These are phyloP conservation scores for Nemotelus nigrinus DNA, from an alignment of 2,888 invertebrate genomes.

Conservation along the genomic window DNA sequence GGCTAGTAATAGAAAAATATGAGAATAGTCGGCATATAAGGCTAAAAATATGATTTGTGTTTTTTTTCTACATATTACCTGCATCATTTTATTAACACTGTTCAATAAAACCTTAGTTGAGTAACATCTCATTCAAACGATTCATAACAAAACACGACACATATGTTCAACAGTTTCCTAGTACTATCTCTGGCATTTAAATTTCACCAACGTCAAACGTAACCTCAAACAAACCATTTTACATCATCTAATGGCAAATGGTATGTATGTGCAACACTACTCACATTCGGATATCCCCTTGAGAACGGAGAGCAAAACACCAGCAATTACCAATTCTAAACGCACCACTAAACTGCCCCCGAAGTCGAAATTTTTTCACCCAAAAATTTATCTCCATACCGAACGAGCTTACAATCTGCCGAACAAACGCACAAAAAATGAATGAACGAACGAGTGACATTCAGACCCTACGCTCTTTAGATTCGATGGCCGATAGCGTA, in stretches of 20 bases:
- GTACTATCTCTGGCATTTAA: not conserved
- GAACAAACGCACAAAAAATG: not conserved
- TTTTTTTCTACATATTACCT: too few species aligned
- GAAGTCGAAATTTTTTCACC: constrained; percentile 40
- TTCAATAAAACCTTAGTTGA: too few species aligned
- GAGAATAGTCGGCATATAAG: too few species aligned
- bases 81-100: too few species aligned
- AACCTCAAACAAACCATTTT: constrained; percentile 41
- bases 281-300: constrained; percentile 22
- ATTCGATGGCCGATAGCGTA: constrained; percentile 44
- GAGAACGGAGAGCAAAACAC: constrained; percentile 34
- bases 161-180: too few species aligned
- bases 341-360: constrained; percentile 42
- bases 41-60: too few species aligned
- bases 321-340: constrained; percentile 45
- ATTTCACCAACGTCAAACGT: constrained; percentile 17
- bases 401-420: not conserved
- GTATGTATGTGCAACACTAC: constrained; percentile 1
- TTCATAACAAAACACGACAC: too few species aligned
- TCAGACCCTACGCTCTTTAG: constrained; percentile 34
- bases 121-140: too few species aligned
- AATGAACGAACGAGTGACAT: not conserved
- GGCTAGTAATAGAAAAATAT: too few species aligned
- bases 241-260: constrained; percentile 29
- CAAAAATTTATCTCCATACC: constrained; percentile 39